Evolutionary conservation across 1,140 invertebrate species (phyloP).

Genomic region (Vanessa atalanta): DNA sequence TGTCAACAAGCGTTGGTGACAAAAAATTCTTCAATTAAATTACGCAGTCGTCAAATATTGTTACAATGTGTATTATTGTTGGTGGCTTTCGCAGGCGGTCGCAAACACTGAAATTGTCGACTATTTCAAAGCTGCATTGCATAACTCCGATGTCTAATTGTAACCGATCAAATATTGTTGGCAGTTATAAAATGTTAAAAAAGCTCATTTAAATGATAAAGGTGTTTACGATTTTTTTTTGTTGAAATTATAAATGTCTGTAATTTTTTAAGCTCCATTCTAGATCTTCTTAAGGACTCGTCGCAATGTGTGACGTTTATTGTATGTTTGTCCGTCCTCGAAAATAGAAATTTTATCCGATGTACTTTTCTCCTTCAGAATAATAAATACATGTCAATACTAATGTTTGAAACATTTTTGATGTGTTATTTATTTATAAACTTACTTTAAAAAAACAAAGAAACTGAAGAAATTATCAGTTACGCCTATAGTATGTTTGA

Average conservation of each 20-base stretch:
- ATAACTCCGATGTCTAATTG: neutral
- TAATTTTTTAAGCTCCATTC: neutral
- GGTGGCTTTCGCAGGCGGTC: no score
- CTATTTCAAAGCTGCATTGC: no score
- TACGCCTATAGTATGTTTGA: neutral
- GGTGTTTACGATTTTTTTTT: neutral
- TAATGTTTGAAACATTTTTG: slow-evolving; percentile 1
- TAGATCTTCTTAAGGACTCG: neutral
- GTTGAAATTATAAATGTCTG: neutral
- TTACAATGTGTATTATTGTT: no score
- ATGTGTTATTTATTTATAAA: neutral
- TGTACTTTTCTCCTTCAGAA: neutral
- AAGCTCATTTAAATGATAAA: neutral
- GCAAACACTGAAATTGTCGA: no score
- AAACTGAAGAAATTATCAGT: neutral
- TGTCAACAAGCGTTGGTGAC: no score
- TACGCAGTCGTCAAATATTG: no score
- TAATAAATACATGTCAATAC: neutral
- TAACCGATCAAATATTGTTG: neutral
- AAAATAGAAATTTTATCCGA: neutral
- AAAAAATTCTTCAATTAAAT: no score
- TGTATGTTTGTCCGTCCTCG: slow-evolving; percentile 15
- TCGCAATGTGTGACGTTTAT: neutral
- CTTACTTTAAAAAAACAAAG: neutral
- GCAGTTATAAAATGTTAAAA: neutral